Evolutionary conservation across 2,888 invertebrate genomes (phyloP), one percentile per base, ranked within the genome.

Genomic region (Frankliniella intonsa): DNA sequence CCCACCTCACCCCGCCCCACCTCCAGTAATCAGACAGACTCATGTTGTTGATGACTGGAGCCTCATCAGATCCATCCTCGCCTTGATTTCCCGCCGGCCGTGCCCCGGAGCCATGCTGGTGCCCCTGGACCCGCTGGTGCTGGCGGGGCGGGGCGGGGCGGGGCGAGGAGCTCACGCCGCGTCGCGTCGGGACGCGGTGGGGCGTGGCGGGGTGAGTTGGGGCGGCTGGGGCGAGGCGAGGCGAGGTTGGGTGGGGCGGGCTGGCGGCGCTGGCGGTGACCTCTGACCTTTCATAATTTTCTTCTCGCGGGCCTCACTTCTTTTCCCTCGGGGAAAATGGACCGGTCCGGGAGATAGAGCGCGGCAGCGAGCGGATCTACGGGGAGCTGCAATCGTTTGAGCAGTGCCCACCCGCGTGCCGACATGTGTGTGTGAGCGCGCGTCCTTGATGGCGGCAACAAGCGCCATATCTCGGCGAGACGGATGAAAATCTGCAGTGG

Each of bases 71-170:
- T 76, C 69, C 55, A 55, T 55, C 55, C 17, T 14, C 17, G 0
- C 22, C 69, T 76, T 76, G 69, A 76, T 76, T 76, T 76, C 69
- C 69, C 69, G 69, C 69, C 69, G 69, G 69, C 69, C 69, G 12
- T 76, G 69, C 22, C 69, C 69, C 69, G 62, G 62, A 62, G 62
- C 62, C 62, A 5, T n/a, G 62, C 17, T 55, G 55, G 55, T 14
- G 55, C 17, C 55, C 14, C 55, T 55, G 55, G 55, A 17, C 17
- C 55, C 55, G 55, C 55, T 8, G 55, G 55, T 14, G 3, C 55
- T 55, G 55, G 17, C 9, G 14, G 55, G 55, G 55, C 14, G 55
- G 14, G 55, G 55, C 55, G 14, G 55, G 17, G 55, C 17, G 55
- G 55, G 17, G 55, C 62, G 19, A 62, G 62, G 19, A 38, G 38